Evolutionary conservation across 2,113 vertebrate genomes (phyloP).

Genomic region (Podiceps cristatus): DNA sequence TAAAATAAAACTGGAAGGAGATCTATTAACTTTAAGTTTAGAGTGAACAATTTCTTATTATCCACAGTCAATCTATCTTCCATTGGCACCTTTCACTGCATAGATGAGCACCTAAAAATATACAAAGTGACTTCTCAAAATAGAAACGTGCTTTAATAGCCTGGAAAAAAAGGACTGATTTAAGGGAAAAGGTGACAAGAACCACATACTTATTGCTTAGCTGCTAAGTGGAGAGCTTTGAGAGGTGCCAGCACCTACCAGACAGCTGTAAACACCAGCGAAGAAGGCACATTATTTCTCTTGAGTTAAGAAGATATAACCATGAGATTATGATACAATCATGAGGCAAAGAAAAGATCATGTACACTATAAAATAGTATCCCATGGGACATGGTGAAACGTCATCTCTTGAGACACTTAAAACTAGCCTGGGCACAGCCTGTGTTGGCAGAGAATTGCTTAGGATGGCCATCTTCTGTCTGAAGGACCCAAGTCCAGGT

Average conservation of each 20-base stretch:
- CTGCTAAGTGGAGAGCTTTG: conserved; percentile 20
- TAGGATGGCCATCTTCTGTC: not conserved
- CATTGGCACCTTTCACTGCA: not conserved
- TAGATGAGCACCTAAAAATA: not conserved
- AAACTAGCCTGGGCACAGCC: not conserved
- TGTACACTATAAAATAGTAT: not conserved
- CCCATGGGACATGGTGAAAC: not conserved
- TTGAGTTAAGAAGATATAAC: not conserved
- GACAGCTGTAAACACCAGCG: conserved; percentile 28
- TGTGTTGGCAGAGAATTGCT: not conserved
- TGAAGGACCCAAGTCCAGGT: not conserved
- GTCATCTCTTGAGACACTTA: conserved; percentile 3
- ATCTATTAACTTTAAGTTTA: not conserved
- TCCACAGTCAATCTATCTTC: not conserved
- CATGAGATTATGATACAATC: not conserved
- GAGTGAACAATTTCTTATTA: not conserved
- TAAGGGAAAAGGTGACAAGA: conserved; percentile 37
- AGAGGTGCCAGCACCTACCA: not conserved
- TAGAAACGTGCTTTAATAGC: not conserved
- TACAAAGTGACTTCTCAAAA: not conserved
- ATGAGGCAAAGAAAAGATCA: conserved; percentile 10
- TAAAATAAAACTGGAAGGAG: not conserved
- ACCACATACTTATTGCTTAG: not conserved
- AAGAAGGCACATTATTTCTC: conserved; percentile 34
- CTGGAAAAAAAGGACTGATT: conserved; percentile 14